Evolutionary conservation across 2,113 vertebrate genomes (phyloP).

Genomic region (Cyprichromis sp.): DNA sequence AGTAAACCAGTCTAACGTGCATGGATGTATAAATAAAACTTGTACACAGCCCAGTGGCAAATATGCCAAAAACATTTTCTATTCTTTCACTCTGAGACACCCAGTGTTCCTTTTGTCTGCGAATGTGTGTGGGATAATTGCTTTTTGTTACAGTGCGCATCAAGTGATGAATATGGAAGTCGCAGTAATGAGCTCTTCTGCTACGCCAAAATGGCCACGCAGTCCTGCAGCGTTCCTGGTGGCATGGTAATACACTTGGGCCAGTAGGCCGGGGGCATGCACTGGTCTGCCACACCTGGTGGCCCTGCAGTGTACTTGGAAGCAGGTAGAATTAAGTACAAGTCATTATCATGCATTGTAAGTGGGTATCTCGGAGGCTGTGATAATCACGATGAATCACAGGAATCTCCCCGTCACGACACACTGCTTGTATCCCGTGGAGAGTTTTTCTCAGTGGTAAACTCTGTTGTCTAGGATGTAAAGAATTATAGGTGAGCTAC

Average conservation of each 20-base stretch:
- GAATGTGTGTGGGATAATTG: background rate
- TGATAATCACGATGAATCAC: background rate
- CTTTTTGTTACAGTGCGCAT: background rate
- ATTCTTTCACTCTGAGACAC: background rate
- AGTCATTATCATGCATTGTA: background rate
- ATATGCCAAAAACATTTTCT: background rate
- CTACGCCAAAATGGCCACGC: background rate
- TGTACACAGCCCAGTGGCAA: background rate
- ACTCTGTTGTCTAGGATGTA: background rate
- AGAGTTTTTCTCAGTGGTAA: background rate
- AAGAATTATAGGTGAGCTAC: background rate
- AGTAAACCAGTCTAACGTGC: background rate
- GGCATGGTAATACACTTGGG: background rate
- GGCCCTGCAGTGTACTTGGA: background rate
- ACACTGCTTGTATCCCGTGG: background rate
- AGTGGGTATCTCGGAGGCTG: background rate
- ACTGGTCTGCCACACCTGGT: background rate
- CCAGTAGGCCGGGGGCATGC: background rate
- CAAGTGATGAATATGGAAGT: background rate
- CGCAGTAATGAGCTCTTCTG: background rate
- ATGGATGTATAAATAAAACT: background rate
- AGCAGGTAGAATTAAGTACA: background rate
- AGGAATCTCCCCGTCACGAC: background rate
- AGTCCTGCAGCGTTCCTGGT: background rate
- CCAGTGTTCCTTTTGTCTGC: background rate